Percentiles rank a stretch among this genome's conserved stretches.
Evolutionary conservation across 2,797 vertebrate species (phyloP).

Genomic region (Syngnathus rostellatus): DNA sequence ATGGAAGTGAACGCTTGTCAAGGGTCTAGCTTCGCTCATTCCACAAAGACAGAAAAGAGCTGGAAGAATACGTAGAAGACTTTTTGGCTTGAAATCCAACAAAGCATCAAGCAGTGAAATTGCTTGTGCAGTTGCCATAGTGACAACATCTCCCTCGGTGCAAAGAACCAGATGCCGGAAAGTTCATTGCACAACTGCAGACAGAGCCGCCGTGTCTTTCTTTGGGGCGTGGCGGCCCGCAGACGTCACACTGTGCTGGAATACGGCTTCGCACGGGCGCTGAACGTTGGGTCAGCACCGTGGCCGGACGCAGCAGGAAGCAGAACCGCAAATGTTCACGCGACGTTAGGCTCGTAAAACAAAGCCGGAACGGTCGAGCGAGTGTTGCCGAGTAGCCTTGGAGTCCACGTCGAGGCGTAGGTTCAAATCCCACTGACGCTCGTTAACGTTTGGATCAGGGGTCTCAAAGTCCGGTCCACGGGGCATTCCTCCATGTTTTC

Average conservation of each 20-base stretch:
- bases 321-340: not conserved
- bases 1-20: too few species aligned
- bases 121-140: not conserved
- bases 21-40: too few species aligned
- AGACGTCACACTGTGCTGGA: not conserved
- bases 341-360: not conserved
- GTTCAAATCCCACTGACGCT: not conserved
- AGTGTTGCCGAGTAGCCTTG: not conserved
- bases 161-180: not conserved
- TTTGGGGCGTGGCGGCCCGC: constrained; percentile 1
- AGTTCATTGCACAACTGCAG: not conserved
- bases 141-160: not conserved
- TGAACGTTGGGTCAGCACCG: constrained; percentile 6
- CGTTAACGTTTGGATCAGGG: not conserved
- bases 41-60: not conserved
- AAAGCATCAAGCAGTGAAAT: not conserved
- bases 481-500: too few species aligned
- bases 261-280: not conserved
- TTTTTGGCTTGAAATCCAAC: not conserved
- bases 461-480: too few species aligned
- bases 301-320: not conserved
- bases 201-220: constrained; percentile 4
- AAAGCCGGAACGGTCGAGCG: not conserved
- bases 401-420: not conserved
- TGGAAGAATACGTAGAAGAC: not conserved